phyloP scores from a whole-genome alignment of 2,888 invertebrate species.

The Celastrina argiolus region DNA sequence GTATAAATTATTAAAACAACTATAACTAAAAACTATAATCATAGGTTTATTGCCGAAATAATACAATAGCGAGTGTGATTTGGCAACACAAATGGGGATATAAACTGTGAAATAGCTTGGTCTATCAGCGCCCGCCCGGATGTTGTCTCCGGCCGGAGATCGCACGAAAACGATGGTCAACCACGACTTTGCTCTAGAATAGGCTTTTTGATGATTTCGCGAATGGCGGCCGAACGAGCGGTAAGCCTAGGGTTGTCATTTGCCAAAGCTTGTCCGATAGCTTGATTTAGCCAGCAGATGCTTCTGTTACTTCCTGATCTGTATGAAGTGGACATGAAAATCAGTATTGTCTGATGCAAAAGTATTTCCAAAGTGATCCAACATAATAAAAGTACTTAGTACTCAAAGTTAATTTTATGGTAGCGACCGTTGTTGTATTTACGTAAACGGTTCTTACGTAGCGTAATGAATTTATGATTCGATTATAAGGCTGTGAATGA shows the following conservation, averaged over 20 bases:
- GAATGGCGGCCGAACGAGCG: constrained; percentile 26
- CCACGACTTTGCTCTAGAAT: constrained; percentile 57
- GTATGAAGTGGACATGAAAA: no score
- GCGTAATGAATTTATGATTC: no score
- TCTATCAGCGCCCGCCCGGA: constrained; percentile 35
- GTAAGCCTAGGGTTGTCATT: not conserved
- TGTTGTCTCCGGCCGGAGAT: constrained; percentile 54
- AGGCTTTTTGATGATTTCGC: constrained; percentile 58
- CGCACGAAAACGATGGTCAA: constrained; percentile 54
- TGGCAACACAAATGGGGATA: not conserved
- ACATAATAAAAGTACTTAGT: no score
- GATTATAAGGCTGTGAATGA: no score
- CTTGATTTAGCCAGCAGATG: no score
- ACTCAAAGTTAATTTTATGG: no score
- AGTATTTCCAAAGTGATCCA: no score
- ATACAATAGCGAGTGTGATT: not conserved
- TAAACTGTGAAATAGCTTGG: constrained; percentile 22
- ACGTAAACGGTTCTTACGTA: no score
- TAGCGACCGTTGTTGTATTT: no score
- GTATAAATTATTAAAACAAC: not conserved
- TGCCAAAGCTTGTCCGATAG: not conserved
- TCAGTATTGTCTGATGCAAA: no score
- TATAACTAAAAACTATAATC: not conserved
- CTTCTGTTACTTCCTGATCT: no score
- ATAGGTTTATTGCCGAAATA: not conserved